Evolutionary conservation across 2,888 invertebrate species (phyloP), one percentile per base, ranked within the genome.

Genomic region (Acrobasis repandana): DNA sequence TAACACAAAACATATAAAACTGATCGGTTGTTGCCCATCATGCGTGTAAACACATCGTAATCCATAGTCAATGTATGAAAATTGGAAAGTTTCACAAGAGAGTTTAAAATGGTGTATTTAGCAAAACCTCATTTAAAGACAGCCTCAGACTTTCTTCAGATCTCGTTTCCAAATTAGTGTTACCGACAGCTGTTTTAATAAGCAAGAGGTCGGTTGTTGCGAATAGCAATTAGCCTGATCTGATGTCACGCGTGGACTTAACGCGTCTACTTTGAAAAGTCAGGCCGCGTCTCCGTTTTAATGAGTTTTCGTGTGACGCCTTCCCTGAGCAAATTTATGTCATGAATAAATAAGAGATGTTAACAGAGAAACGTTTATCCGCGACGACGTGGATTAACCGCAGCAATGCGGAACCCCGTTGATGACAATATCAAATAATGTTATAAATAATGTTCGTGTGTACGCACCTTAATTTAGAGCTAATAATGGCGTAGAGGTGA

Each of bases 291-390:
- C 87, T 84, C 81, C 72, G 84, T 89, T 90, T 90, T 91, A 92
- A 91, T 92, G 90, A 91, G 90, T 91, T 91, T 90, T 88, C 89
- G 84, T 84, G 86, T 90, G 90, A 90, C 88, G 85, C 88, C 86
- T 87, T 84, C 86, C 85, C 83, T 82, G 84, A 82, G 84, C 85
- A 88, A 90, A 90, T 91, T 90, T 89, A 88, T 88, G 90, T 88
- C 90, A 90, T 91, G 90, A 90, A 91, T 90, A 90, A 90, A 90
- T 43, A 54, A 90, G 86, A 87, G 83, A 82, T 72, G 85, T 75
- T 85, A 83, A 86, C 82, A 81, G 82, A 83, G 80, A 79, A 85
- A 78, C 86, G 86, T 86, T 88, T 85, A 89, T 88, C 88, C 82
- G 79, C 74, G 79, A 80, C n/a, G 80, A 84, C 84, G 73, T 70